phyloP scores from a whole-genome alignment of 2,797 vertebrate genomes.

The Babyrousa celebensis region DNA sequence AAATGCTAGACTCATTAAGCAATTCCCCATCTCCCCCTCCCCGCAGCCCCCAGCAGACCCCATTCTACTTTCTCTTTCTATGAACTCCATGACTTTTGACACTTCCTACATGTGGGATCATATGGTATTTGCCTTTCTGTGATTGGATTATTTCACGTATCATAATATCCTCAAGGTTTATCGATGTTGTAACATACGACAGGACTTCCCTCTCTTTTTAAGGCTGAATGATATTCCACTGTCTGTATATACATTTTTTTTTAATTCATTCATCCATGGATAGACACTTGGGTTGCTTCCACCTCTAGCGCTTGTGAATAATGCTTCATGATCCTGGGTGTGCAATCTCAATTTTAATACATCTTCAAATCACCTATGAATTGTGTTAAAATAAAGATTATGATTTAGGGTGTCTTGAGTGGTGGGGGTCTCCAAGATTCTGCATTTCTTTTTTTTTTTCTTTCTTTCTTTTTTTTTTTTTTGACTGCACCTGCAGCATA shows the following conservation, averaged over 20 bases:
- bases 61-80: neutral
- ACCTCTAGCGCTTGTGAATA: neutral
- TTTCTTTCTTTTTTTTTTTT: too few species aligned
- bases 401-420: neutral
- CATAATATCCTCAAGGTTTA: neutral
- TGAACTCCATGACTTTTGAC: neutral
- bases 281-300: neutral
- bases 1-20: neutral
- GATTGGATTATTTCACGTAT: neutral
- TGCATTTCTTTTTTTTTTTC: neutral
- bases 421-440: neutral
- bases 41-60: neutral
- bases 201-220: neutral
- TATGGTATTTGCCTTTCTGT: neutral
- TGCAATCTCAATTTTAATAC: neutral
- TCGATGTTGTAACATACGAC: neutral
- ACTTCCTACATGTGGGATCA: neutral
- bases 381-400: neutral
- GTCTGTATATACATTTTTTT: neutral
- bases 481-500: too few species aligned
- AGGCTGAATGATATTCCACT: neutral
- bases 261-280: neutral
- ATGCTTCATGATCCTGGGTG: neutral
- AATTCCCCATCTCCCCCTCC: too few species aligned
- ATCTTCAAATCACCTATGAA: neutral